These are phyloP conservation scores for pig (Sus scrofa) DNA, from an alignment of 2,113 vertebrate genomes.

Conservation along the genomic window DNA sequence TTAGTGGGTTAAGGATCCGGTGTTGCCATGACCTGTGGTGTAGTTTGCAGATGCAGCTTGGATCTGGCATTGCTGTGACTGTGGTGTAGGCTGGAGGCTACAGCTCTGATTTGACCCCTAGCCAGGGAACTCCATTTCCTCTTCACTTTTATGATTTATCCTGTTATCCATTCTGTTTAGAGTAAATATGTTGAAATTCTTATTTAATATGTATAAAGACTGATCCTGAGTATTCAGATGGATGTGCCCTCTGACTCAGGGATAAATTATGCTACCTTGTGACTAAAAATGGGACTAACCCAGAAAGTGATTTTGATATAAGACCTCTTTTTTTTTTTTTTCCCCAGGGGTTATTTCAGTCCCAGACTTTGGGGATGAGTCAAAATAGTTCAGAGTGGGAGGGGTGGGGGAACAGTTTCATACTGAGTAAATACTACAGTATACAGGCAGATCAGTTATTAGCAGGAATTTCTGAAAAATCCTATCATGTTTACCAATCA, in stretches of 20 bases:
- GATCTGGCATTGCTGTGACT: too few species aligned
- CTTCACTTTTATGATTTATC: background rate
- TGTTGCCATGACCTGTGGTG: too few species aligned
- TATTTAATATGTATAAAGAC: background rate
- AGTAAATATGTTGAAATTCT: background rate
- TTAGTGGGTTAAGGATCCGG: too few species aligned
- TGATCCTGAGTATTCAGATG: background rate
- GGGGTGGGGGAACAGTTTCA: background rate
- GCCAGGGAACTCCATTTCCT: background rate
- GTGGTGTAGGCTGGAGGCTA: too few species aligned
- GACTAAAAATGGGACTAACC: slow-evolving; percentile 45
- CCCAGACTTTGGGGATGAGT: background rate
- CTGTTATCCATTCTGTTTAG: background rate
- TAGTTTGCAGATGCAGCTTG: too few species aligned
- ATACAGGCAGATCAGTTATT: background rate
- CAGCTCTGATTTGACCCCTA: too few species aligned
- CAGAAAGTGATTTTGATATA: slow-evolving; percentile 41
- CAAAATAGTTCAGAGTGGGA: background rate
- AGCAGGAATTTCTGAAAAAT: background rate
- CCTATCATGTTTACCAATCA: background rate
- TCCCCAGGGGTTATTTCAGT: background rate
- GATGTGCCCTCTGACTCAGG: background rate
- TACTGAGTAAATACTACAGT: background rate
- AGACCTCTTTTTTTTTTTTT: slow-evolving; percentile 59
- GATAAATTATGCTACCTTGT: slow-evolving; percentile 19